Percentiles rank a stretch among this genome's conserved stretches.
Evolutionary conservation across 2,797 vertebrate genomes (phyloP).

Genomic region (Eulemur rubriventer): DNA sequence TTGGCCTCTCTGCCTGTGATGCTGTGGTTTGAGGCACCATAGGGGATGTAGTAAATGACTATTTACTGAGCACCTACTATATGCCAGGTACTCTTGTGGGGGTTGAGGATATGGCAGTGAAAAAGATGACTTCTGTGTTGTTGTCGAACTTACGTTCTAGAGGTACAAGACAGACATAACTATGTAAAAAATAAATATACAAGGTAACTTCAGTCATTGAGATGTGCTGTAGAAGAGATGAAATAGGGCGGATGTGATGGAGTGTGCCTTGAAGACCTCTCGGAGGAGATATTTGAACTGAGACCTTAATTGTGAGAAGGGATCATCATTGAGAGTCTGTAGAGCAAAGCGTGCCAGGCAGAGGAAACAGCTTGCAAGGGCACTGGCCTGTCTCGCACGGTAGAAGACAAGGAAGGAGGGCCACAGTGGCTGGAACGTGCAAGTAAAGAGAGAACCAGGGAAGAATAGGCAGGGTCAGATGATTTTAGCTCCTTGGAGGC

Average conservation of each 20-base stretch:
- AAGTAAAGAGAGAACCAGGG: neutral
- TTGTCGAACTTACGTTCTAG: neutral
- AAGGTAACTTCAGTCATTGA: neutral
- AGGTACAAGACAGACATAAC: neutral
- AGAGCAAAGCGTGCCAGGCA: neutral
- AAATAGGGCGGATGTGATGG: neutral
- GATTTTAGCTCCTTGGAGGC: neutral
- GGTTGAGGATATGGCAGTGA: neutral
- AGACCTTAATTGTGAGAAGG: neutral
- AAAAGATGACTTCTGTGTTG: neutral
- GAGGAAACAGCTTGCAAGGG: rapidly evolving
- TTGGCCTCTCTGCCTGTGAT: neutral
- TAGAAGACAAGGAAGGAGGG: neutral
- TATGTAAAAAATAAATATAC: neutral
- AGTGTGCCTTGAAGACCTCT: neutral
- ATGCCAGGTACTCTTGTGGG: neutral
- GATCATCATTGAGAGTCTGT: neutral
- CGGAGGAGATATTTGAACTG: neutral
- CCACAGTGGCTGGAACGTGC: neutral
- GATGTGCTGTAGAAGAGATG: neutral
- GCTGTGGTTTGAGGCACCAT: neutral
- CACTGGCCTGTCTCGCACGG: neutral
- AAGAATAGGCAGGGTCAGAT: neutral
- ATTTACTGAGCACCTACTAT: neutral
- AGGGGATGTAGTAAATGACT: neutral